Evolutionary conservation across 2,888 invertebrate species (phyloP), one percentile per base, ranked within the genome.

Genomic region (Anthrax anthrax): DNA sequence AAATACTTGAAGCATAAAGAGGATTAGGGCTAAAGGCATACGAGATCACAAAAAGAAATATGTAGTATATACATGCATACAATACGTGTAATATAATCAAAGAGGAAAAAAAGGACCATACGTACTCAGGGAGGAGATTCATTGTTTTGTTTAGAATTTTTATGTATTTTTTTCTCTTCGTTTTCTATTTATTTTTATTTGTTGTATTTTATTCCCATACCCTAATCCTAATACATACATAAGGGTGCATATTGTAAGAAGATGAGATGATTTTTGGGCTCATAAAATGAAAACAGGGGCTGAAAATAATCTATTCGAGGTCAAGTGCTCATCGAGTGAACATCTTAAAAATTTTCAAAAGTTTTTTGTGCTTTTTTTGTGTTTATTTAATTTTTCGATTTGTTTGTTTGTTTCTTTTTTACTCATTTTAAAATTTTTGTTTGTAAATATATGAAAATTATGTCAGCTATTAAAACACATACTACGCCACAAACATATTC

Each of bases 401-500:
- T n/a, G n/a, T n/a, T n/a, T n/a, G n/a, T n/a, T n/a, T n/a, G n/a
- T n/a, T n/a, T n/a, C n/a, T n/a, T n/a, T n/a, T n/a, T n/a, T n/a
- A n/a, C n/a, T 44, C 32, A 32, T 44, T 41, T 36, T 14, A 17
- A 16, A 10, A 13, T 27, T 43, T 46, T 43, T 49, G 14, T 34
- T 39, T 44, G 23, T 23, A 8, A 4, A 8, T 23, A 23, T 23
- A 23, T 23, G 23, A 6, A 12, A 43, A 50, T 48, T 52, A 64
- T 65, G 64, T 59, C 65, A 48, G 56, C 58, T 34, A 53, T 63
- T 46, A 62, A 61, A 50, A 54, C 60, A 51, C 59, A 61, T 50
- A n/a, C n/a, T n/a, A 64, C 65, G 39, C 67, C 69, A 44, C 68
- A 70, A 62, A 69, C 68, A 51, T 69, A 67, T 52, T 73, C 75